Evolutionary conservation across 1,140 invertebrate species (phyloP), one percentile per base, ranked within the genome.

Genomic region (Tribolium castaneum): DNA sequence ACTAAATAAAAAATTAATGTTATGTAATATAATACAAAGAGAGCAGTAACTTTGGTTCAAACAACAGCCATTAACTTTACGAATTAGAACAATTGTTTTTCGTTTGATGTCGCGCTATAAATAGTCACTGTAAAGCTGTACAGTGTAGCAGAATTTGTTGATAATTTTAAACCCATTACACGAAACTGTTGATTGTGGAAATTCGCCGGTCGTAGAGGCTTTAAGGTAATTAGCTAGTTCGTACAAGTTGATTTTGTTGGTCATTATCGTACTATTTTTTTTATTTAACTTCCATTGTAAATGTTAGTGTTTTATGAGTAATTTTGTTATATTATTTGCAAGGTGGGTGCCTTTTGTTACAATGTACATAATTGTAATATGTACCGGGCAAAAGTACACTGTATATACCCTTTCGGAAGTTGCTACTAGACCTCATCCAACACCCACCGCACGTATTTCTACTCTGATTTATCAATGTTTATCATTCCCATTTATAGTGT

Each of bases 401-500:
- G 50, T 66, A 66, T 66, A 66, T 66, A 66, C 39, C 59, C 54
- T 66, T 66, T 66, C 30, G 30, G 59, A 16, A 13, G n/a, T 34
- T 66, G 25, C n/a, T 35, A 66, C 13, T 7, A 10, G 12, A 5
- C 12, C 12, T 52, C 70, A 70, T 13, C 7, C 34, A 16, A 19
- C 50, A 72, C 39, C 45, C 39, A 72, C 39, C 9, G n/a, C n/a
- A n/a, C 49, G 16, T 72, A 72, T 13, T 70, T 50, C 50, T 72
- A 72, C 19, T 51, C 51, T 45, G 34, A 70, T 70, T 30, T 45
- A 70, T 70, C 34, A 22, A 70, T 49, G 39, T 45, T 72, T 72
- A 72, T 72, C 70, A 72, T 72, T 72, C 70, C 70, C 70, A 72
- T 72, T 72, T 72, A 72, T 72, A 72, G 39, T 72, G 39, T 72